Evolutionary conservation across 2,888 invertebrate genomes (phyloP), one percentile per base, ranked within the genome.

Genomic region (Andrena bucephala): DNA sequence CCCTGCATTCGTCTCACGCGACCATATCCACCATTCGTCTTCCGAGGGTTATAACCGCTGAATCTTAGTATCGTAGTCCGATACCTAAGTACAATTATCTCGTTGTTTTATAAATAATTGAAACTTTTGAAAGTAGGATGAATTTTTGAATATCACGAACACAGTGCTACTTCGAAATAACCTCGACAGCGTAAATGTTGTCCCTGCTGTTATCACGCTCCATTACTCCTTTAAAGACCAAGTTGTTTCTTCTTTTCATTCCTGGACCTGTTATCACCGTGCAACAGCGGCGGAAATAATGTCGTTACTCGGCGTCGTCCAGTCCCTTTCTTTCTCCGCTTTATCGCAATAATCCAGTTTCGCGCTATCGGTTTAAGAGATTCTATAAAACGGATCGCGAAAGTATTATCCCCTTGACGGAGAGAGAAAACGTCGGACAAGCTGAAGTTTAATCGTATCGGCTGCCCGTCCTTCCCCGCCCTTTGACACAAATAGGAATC

Each of bases 371-470:
- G 42, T 73, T 73, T 59, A 60, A 50, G 33, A 42, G 73, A 66
- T 73, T 70, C 75, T 70, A 63, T 63, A 63, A 63, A 76, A 62
- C 70, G 70, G 52, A 62, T 63, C 36, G 62, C 36, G 8, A 29
- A 42, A 70, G 71, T 70, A 76, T 76, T 70, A 76, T 76, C 70
- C 31, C 16, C 24, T 54, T 29, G 29, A 24, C n/a, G 20, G 36
- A 29, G 16, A 52, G 52, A 36, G 36, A 2, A 52, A 52, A 71
- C 16, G 33, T 31, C 16, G 20, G 10, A 7, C 48, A 33, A 24
- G 5, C 7, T n/a, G 33, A 70, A 42, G 52, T 62, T 62, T 36
- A 29, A 33, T 62, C 36, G 10, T n/a, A 42, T 66, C 54, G 2
- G 7, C 27, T 29, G 27, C 31, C 0, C 2, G 52, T 2, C 20